Percentiles rank a stretch among this genome's conserved stretches.
These are phyloP conservation scores for Saccopteryx bilineata DNA, from an alignment of 2,113 vertebrate genomes.

Conservation along the genomic window DNA sequence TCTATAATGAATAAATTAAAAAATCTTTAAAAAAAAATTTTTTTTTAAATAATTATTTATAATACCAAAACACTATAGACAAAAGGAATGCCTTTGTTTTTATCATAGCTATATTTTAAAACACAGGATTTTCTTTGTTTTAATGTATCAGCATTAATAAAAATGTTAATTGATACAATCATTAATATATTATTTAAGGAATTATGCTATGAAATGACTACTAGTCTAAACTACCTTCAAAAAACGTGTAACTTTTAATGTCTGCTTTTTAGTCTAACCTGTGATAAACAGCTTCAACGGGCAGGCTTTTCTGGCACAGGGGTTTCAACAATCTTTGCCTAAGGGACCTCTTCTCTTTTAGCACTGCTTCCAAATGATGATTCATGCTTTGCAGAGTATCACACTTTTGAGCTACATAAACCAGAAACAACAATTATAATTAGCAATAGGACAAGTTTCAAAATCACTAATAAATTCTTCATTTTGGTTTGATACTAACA, in stretches of 20 bases:
- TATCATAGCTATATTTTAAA: conserved; percentile 43
- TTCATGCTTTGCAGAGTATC: conserved; percentile 91
- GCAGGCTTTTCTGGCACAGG: conserved; percentile 90
- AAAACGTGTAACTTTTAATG: background rate
- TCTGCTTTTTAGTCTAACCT: conserved; percentile 86
- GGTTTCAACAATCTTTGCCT: conserved; percentile 92
- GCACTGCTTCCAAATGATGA: conserved; percentile 91
- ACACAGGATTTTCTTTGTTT: conserved; percentile 52
- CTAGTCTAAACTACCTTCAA: conserved; percentile 24
- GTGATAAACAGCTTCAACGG: conserved; percentile 92
- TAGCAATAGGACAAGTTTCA: conserved; percentile 39
- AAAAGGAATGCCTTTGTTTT: conserved; percentile 64
- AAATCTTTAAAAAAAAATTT: too few species aligned
- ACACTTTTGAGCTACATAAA: conserved; percentile 89
- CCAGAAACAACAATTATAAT: conserved; percentile 46
- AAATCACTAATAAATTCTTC: conserved; percentile 36
- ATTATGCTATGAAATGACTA: conserved; percentile 45
- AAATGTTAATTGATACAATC: conserved; percentile 52
- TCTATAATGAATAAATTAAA: too few species aligned
- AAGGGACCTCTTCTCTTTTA: conserved; percentile 91
- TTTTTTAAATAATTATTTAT: conserved; percentile 36
- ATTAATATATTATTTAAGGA: conserved; percentile 33
- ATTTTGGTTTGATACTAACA: conserved; percentile 15
- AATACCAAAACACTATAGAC: conserved; percentile 41
- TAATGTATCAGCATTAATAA: conserved; percentile 48